Conservation (phyloP, 1,140 invertebrate species). For the Ganaspis sp. region DNA sequence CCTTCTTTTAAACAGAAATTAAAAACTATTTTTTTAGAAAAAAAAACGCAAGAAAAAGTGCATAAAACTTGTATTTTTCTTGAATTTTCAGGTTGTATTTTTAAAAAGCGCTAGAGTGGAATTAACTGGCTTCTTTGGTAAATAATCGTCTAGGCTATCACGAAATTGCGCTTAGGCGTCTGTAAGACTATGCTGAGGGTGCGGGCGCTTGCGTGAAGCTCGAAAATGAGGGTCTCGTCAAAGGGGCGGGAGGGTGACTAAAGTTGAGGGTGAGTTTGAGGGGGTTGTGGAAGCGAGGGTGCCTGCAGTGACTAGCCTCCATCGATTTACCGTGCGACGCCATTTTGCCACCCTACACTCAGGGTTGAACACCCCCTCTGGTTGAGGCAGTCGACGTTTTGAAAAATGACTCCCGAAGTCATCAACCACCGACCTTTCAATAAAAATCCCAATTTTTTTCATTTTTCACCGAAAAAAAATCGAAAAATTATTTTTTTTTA, state of each 20-base stretch:
- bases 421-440: slow-evolving; percentile 50
- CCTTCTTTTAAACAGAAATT: too few species aligned
- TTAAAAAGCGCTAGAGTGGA: not conserved
- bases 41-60: too few species aligned
- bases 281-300: slow-evolving; percentile 66
- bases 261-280: slow-evolving; percentile 57
- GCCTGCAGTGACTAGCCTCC: slow-evolving; percentile 73
- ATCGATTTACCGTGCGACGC: slow-evolving; percentile 74
- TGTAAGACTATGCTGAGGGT: slow-evolving; percentile 56
- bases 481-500: not conserved
- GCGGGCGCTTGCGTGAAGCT: slow-evolving; percentile 68
- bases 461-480: not conserved
- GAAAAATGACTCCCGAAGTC: slow-evolving; percentile 73
- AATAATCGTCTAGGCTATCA: slow-evolving; percentile 29
- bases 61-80: not conserved
- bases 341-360: slow-evolving; percentile 72
- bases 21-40: too few species aligned
- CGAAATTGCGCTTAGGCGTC: slow-evolving; percentile 61
- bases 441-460: not conserved
- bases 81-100: not conserved
- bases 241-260: slow-evolving; percentile 31
- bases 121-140: slow-evolving; percentile 9
- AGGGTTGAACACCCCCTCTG: slow-evolving; percentile 56
- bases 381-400: slow-evolving; percentile 67
- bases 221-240: slow-evolving; percentile 68